Base-by-base conservation (phyloP, 2,113 vertebrate species). In the Malaclemys terrapin region DNA sequence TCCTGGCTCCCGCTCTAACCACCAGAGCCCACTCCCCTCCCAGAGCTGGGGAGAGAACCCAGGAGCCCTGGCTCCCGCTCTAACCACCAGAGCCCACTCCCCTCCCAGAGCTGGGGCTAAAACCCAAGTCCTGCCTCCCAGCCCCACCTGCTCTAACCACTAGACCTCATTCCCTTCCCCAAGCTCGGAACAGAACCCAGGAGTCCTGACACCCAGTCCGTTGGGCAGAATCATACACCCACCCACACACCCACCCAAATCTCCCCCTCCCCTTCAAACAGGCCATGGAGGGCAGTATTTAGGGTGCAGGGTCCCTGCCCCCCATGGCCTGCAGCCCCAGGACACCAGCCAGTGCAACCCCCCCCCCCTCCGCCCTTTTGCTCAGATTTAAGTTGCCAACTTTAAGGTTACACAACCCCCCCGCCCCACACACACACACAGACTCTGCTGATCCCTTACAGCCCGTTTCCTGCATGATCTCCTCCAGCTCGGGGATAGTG, bases 111-210 rank as follows among this genome's bases (percentile, higher is more conserved):
- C 49, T 49, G 49, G 49, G 47, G 49, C 42, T 5, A 45, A 5
- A 45, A 45, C 42, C 42, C 42, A 5, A 45, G 42, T 49, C 49
- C 49, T 49, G 49, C 3, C 49, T 49, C 10, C 11, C 3, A 45
- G 42, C 49, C 49, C 49, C 11, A 42, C 42, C 49, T 2, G 1
- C 11, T 49, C 49, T 49, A 49, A 49, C 49, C 49, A 49, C 8
- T 9, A 10, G 1, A 10, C 17, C 9, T n/a, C 17, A 10, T 19
- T 38, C 7, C 17, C 19, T 19, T 10, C 16, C 9, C 19, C 5
- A 1, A 20, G n/a, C 35, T 38, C 17, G n/a, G 65, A 17, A 20
- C 17, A 38, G 35, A 38, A 72, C n/a, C 35, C n/a, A 72, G 65
- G n/a, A 10, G 65, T 38, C 65, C n/a, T 38, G n/a, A 20, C 65